Conservation (phyloP, 2,113 vertebrate species). For the Thymallus thymallus region DNA sequence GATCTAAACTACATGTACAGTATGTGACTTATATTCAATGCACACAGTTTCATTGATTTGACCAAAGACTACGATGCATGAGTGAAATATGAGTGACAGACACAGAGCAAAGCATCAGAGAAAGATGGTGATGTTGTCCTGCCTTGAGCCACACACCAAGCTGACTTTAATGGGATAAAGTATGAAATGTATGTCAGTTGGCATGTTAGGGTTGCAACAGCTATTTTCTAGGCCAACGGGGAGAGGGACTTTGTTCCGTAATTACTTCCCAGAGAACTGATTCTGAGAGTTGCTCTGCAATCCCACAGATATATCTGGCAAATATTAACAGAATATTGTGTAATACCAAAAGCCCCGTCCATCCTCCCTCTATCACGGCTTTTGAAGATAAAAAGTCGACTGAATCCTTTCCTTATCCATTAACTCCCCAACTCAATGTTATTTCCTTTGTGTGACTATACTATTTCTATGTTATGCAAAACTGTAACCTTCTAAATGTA, state of each 20-base stretch:
- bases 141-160: neutral
- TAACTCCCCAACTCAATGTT: no score
- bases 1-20: neutral
- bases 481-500: neutral
- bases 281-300: conserved; percentile 56
- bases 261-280: conserved; percentile 41
- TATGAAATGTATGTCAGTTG: conserved; percentile 23
- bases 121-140: neutral
- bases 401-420: conserved; percentile 54
- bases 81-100: neutral
- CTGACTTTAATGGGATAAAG: conserved; percentile 1
- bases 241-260: conserved; percentile 37
- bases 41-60: neutral
- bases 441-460: no score
- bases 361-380: conserved; percentile 53
- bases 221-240: conserved; percentile 14
- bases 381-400: conserved; percentile 57
- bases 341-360: conserved; percentile 45
- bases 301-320: conserved; percentile 54
- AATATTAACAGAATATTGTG: conserved; percentile 65
- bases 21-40: neutral
- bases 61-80: neutral
- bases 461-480: no score
- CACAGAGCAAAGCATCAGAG: neutral
- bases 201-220: neutral